These are phyloP conservation scores for Sminthopsis crassicaudata DNA, from an alignment of 2,113 vertebrate genomes.

Conservation along the genomic window DNA sequence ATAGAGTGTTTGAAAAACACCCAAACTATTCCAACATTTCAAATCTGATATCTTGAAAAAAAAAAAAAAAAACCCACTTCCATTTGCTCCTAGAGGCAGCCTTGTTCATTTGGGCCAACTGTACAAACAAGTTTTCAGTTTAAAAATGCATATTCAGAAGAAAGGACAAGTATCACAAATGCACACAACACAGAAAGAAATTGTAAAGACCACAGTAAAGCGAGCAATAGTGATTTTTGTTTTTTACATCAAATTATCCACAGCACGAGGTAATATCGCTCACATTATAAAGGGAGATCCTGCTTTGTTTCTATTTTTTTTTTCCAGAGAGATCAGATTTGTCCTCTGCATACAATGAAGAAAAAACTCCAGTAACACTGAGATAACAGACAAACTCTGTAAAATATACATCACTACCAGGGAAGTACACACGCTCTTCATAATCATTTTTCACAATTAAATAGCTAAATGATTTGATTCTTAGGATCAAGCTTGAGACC, in stretches of 20 bases:
- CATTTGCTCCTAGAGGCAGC: slow-evolving; percentile 74
- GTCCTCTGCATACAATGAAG: slow-evolving; percentile 83
- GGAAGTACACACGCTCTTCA: slow-evolving; percentile 86
- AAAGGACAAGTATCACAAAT: slow-evolving; percentile 74
- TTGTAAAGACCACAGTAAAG: slow-evolving; percentile 82
- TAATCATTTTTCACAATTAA: slow-evolving; percentile 84
- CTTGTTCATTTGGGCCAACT: slow-evolving; percentile 72
- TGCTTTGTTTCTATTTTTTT: slow-evolving; percentile 81
- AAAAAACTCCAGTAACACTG: slow-evolving; percentile 85
- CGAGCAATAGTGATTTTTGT: slow-evolving; percentile 79
- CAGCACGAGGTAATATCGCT: slow-evolving; percentile 88
- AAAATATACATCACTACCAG: slow-evolving; percentile 87
- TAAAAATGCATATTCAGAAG: slow-evolving; percentile 71
- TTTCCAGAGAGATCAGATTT: slow-evolving; percentile 83
- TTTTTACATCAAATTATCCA: slow-evolving; percentile 83
- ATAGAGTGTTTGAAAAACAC: slow-evolving; percentile 74
- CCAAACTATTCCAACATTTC: slow-evolving; percentile 77
- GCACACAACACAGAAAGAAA: slow-evolving; percentile 81
- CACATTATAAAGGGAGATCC: slow-evolving; percentile 87
- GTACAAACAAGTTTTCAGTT: slow-evolving; percentile 69
- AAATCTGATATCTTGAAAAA: slow-evolving; percentile 75
- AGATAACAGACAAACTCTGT: slow-evolving; percentile 84
- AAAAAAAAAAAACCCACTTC: slow-evolving; percentile 57
- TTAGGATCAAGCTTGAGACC: slow-evolving; percentile 68
- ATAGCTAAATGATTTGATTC: slow-evolving; percentile 80